phyloP scores from a whole-genome alignment of 2,888 invertebrate genomes.

The Lasioglossum morio region DNA sequence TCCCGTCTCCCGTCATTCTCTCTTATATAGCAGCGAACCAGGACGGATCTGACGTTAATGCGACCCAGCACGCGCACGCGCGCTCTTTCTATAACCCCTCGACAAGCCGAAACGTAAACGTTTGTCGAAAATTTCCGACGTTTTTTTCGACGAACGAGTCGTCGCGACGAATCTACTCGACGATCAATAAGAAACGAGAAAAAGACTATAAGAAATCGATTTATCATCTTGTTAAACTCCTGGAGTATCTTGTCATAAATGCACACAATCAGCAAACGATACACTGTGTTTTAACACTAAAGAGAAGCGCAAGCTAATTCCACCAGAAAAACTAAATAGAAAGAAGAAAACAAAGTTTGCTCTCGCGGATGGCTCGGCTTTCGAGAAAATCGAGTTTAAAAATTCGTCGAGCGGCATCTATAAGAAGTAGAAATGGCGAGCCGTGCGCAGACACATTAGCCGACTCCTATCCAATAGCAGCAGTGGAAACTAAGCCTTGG shows the following conservation, averaged over 20 bases:
- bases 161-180: neutral
- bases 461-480: constrained; percentile 1
- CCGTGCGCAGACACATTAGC: neutral
- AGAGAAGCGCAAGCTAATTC: neutral
- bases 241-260: neutral
- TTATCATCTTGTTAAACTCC: too few relatives aligned
- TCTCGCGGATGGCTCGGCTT: neutral
- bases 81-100: neutral
- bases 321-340: neutral
- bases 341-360: neutral
- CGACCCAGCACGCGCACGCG: neutral
- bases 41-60: constrained; percentile 52
- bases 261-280: neutral
- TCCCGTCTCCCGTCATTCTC: constrained; percentile 47
- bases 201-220: too few relatives aligned
- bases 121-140: neutral
- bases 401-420: constrained; percentile 1
- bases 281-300: neutral
- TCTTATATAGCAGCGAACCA: constrained; percentile 49
- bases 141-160: neutral
- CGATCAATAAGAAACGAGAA: neutral
- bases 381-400: neutral
- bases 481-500: neutral
- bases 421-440: neutral
- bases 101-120: constrained; percentile 36